Percentiles rank a stretch among this genome's conserved stretches.
Conservation (phyloP, 2,797 vertebrate genomes). For the Xerus rutilus region DNA sequence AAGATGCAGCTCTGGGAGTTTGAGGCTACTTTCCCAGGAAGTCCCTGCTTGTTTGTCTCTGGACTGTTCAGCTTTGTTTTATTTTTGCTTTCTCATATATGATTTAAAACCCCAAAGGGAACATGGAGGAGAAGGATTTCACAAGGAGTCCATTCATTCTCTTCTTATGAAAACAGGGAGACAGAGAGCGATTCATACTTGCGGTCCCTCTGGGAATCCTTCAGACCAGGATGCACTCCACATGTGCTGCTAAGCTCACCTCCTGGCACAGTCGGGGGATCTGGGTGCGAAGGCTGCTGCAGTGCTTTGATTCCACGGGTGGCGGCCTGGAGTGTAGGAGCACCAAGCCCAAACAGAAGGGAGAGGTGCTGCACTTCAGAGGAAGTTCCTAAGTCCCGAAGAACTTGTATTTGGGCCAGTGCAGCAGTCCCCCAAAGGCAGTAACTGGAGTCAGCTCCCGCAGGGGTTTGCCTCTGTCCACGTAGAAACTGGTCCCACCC, state of each 20-base stretch:
- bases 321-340: neutral
- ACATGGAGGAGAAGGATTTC: neutral
- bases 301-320: neutral
- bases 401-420: accelerated
- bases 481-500: neutral
- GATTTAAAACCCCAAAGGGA: neutral
- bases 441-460: neutral
- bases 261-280: accelerated
- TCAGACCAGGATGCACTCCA: accelerated
- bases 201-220: neutral
- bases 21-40: neutral
- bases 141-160: neutral
- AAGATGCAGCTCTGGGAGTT: accelerated
- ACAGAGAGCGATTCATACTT: neutral
- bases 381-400: neutral
- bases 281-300: neutral
- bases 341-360: neutral
- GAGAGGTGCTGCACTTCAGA: accelerated
- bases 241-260: neutral
- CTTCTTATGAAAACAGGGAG: neutral
- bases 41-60: too few species aligned
- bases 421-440: neutral
- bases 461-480: neutral
- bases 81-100: conserved; percentile 18
- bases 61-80: neutral